A percentile compares a stretch with the other conserved stretches of the same genome.
Conservation (phyloP, 1,140 invertebrate genomes). For the Drosophila sechellia region DNA sequence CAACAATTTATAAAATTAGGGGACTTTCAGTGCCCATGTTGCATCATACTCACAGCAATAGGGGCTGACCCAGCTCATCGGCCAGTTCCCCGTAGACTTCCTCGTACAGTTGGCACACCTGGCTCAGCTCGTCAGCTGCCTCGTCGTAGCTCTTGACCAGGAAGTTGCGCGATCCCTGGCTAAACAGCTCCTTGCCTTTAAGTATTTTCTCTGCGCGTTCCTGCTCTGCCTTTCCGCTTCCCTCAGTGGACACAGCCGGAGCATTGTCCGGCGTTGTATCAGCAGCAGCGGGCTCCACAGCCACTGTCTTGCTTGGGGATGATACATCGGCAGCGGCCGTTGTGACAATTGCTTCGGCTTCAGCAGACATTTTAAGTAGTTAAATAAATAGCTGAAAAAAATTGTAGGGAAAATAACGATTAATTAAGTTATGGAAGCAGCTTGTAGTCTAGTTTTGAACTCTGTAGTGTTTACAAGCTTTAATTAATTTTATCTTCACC, state of each 20-base stretch:
- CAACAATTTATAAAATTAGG: no score
- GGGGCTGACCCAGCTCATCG: constrained; percentile 90
- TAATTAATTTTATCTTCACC: background rate
- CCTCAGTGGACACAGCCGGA: constrained; percentile 21
- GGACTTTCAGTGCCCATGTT: background rate
- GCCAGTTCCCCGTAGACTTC: constrained; percentile 89
- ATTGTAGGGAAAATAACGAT: background rate
- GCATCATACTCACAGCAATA: constrained; percentile 86
- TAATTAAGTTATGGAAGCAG: background rate
- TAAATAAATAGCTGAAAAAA: constrained; percentile 5
- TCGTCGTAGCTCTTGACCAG: constrained; percentile 89
- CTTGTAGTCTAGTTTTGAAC: background rate
- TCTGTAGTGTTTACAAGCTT: constrained; percentile 1
- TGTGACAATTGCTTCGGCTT: constrained; percentile 73
- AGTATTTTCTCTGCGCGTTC: constrained; percentile 72
- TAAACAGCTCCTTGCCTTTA: constrained; percentile 84
- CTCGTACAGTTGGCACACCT: constrained; percentile 88
- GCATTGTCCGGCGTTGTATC: constrained; percentile 65
- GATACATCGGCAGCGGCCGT: constrained; percentile 57
- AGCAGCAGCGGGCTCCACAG: constrained; percentile 53
- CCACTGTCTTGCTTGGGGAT: constrained; percentile 35
- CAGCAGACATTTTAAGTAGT: constrained; percentile 65
- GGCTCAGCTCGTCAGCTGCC: constrained; percentile 89
- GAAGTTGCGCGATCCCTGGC: constrained; percentile 90
- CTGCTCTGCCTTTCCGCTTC: constrained; percentile 35